Base-by-base conservation (phyloP, 1,140 invertebrate genomes). In the Lepidurus couesii region DNA sequence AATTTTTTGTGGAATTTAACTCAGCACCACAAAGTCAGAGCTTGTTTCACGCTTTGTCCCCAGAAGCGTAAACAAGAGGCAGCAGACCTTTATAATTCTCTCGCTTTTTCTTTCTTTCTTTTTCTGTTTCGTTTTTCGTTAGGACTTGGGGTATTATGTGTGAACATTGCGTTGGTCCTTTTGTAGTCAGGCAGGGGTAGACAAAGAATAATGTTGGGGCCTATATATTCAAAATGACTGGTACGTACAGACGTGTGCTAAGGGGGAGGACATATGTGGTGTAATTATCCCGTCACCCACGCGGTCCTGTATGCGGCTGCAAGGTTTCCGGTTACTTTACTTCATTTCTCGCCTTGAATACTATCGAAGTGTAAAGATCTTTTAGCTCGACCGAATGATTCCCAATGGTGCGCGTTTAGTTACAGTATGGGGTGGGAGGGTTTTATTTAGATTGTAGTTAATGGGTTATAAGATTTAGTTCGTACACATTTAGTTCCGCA, bases 251-350 rank as follows among this genome's bases (percentile, higher is more conserved):
- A 16, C 53, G 13, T 21, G 53, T n/a, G 34, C 26, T 26, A 65
- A 3, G 53, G 53, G 53, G 53, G 53, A 13, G 53, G 53, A 65
- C 53, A 65, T 65, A 65, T 65, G 53, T 65, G 53, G 16, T 9
- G 53, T 65, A 65, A 65, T 65, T 65, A 65, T 65, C 53, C 53
- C 53, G 53, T 65, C 53, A 65, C 53, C 21, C n/a, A 21, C 21
- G 53, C 53, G 53, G 53, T 9, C 21, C 21, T 65, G 53, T 65
- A 21, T 65, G 16, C 16, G 53, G 53, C 21, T n/a, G 16, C 53
- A 65, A 65, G 21, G 53, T 65, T 65, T 65, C 53, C n/a, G 53
- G 53, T 65, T 65, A 65, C 53, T 65, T 65, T 65, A 13, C 53
- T 47, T 7, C 53, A 65, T 65, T 65, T 9, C 16, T 65, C 53